phyloP scores from a whole-genome alignment of 2,113 vertebrate genomes.

The Nycticorax nycticorax region DNA sequence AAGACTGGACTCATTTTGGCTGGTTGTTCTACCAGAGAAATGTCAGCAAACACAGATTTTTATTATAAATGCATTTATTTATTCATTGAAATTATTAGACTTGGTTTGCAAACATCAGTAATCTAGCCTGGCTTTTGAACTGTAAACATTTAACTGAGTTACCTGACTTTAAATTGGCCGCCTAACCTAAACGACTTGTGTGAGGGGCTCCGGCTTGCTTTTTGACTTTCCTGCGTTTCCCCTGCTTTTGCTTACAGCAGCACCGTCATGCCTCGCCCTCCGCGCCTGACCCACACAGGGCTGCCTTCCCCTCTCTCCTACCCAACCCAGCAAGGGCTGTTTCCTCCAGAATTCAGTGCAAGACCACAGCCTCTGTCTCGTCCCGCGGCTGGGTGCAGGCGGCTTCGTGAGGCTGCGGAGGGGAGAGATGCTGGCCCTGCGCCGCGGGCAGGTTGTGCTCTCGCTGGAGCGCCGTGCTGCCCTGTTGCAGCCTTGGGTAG shows the following conservation, averaged over 20 bases:
- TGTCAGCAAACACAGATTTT: background rate
- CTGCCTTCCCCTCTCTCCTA: background rate
- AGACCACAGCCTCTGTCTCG: background rate
- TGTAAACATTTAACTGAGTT: background rate
- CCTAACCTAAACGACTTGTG: background rate
- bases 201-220: background rate
- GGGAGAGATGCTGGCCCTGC: too few relatives aligned
- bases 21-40: background rate
- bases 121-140: background rate
- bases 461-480: background rate
- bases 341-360: background rate
- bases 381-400: accelerated
- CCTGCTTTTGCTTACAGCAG: background rate
- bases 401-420: accelerated
- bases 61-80: background rate
- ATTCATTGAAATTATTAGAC: background rate
- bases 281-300: background rate
- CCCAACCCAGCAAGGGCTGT: background rate
- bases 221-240: background rate
- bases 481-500: background rate
- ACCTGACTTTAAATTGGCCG: background rate
- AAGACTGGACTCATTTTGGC: background rate
- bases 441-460: background rate
- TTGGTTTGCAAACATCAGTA: background rate
- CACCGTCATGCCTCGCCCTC: background rate